Evolutionary conservation across 1,140 invertebrate species (phyloP), one percentile per base, ranked within the genome.

Genomic region (Brachionus sp.): DNA sequence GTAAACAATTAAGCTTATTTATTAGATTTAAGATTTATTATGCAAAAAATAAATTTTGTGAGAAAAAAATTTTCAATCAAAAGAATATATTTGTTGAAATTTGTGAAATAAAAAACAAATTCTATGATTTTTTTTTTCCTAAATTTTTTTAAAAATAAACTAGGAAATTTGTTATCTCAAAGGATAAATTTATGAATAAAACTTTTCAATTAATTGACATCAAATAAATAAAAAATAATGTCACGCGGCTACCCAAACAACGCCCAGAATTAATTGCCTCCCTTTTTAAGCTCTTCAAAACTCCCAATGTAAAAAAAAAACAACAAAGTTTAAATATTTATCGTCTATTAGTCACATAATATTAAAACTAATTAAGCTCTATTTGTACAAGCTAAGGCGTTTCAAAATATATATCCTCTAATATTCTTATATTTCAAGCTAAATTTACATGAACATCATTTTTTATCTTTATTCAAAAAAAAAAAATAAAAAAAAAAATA

Each of bases 311-410:
- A 29, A 29, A 29, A 29, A 1, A 29, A 29, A 29, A 29, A 29
- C n/a, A 29, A 3, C 29, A 29, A 29, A 57, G 50, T 9, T n/a
- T 19, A 57, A 57, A 57, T 57, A 57, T 57, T 57, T 57, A 19
- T 19, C 50, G 50, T 57, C 50, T 57, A 57, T 57, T 19, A 57
- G n/a, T 57, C 25, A 66, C 12, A 33, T 33, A 33, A 33, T 33
- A 66, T 33, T 66, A 66, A 66, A 12, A 12, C 25, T 37, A 66
- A 66, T 66, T 66, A 66, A 33, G 64, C 64, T 10, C 5, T 66
- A 33, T 66, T 66, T 66, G 33, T 66, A 16, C 12, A 66, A 66
- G 5, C 33, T 66, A 66, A 66, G 64, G 64, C 64, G 64, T 66
- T 66, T 66, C 10, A 33, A 29, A 29, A 12, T 33, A 33, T 37